Conservation (phyloP, 1,140 invertebrate species). For the Tetramorium parvispinum region DNA sequence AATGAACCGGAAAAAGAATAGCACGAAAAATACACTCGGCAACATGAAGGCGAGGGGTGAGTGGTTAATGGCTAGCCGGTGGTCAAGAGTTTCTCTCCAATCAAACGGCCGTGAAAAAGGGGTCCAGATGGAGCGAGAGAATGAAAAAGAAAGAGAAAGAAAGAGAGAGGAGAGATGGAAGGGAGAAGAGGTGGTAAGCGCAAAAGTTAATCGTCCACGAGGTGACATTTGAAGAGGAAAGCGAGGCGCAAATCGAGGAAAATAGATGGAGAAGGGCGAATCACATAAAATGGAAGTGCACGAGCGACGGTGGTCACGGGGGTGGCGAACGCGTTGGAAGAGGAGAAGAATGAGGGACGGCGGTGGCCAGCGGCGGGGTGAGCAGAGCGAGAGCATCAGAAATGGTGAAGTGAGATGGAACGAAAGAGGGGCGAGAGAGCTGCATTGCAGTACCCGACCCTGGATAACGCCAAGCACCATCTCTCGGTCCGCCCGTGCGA, state of each 20-base stretch:
- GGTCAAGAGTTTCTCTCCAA: conserved; percentile 66
- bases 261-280: conserved; percentile 64
- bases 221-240: conserved; percentile 72
- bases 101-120: conserved; percentile 69
- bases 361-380: conserved; percentile 1
- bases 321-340: conserved; percentile 16
- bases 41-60: conserved; percentile 50
- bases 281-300: conserved; percentile 70
- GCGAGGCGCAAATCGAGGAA: conserved; percentile 60
- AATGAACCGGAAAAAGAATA: conserved; percentile 38
- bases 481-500: conserved; percentile 60
- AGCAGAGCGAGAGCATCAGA: conserved; percentile 16
- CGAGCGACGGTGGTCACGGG: conserved; percentile 41
- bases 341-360: neutral
- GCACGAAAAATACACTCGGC: conserved; percentile 10
- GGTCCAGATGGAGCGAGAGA: neutral
- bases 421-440: conserved; percentile 69
- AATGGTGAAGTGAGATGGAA: conserved; percentile 48
- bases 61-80: conserved; percentile 68
- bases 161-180: neutral
- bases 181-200: neutral
- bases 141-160: neutral
- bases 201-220: conserved; percentile 74
- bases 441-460: conserved; percentile 74
- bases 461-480: conserved; percentile 70